Evolutionary conservation across 2,113 vertebrate genomes (phyloP).

Genomic region (Shinisaurus crocodilurus): DNA sequence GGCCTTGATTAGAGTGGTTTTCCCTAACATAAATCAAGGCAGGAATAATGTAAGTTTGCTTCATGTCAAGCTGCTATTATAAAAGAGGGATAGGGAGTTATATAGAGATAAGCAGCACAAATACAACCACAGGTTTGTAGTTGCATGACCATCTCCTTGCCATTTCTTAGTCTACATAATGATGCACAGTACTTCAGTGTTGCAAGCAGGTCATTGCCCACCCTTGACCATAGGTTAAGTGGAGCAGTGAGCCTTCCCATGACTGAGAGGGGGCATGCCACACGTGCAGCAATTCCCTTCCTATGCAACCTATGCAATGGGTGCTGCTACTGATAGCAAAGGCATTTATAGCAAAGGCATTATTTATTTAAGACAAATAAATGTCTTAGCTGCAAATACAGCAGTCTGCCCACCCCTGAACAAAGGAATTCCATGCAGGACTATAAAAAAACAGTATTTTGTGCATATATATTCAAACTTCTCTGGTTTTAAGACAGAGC

Average conservation of each 20-base stretch:
- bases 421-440: background rate
- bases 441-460: background rate
- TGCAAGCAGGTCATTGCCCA: background rate
- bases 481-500: background rate
- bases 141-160: background rate
- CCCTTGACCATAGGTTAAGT: background rate
- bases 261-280: background rate
- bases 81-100: background rate
- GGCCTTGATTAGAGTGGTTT: constrained; percentile 92
- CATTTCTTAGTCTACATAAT: background rate
- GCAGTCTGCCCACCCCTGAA: too few relatives aligned
- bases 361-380: too few relatives aligned
- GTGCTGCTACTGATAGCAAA: background rate
- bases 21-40: constrained; percentile 79
- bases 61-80: background rate
- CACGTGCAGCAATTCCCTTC: background rate
- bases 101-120: background rate
- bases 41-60: constrained; percentile 3
- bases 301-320: background rate
- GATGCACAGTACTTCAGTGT: background rate
- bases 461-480: background rate
- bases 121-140: background rate
- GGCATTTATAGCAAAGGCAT: background rate
- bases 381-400: background rate
- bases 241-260: background rate